Percentiles rank a stretch among this genome's conserved stretches.
Conservation (phyloP, 2,113 vertebrate genomes). For the Leptocoma aspasia region DNA sequence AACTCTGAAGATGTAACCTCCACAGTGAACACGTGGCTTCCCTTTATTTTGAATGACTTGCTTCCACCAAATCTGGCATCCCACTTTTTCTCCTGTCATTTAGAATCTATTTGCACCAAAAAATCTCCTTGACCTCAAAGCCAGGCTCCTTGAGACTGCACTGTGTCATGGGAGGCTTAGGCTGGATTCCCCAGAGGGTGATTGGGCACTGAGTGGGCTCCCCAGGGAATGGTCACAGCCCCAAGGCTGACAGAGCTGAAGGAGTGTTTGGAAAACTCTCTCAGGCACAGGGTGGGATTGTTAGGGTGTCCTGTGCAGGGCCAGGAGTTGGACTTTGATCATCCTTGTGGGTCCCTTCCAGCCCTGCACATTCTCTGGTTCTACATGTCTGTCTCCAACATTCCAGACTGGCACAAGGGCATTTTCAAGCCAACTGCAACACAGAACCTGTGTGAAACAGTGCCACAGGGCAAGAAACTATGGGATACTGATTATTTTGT, state of each 20-base stretch:
- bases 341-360: background rate
- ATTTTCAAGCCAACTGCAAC: background rate
- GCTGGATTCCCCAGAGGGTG: background rate
- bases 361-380: background rate
- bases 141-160: background rate
- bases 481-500: background rate
- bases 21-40: background rate
- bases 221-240: background rate
- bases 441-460: background rate
- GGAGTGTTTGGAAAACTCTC: background rate
- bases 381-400: accelerated
- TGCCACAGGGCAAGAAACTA: background rate
- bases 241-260: background rate
- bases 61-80: background rate
- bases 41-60: background rate
- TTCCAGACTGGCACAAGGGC: background rate
- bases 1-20: background rate
- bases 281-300: background rate
- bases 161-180: background rate
- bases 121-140: background rate
- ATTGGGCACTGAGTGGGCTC: background rate
- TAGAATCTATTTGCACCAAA: background rate
- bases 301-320: background rate
- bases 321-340: background rate
- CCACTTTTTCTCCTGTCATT: background rate